Evolutionary conservation across 2,888 invertebrate genomes (phyloP), one percentile per base, ranked within the genome.

Genomic region (Sylvicola fuscatus): DNA sequence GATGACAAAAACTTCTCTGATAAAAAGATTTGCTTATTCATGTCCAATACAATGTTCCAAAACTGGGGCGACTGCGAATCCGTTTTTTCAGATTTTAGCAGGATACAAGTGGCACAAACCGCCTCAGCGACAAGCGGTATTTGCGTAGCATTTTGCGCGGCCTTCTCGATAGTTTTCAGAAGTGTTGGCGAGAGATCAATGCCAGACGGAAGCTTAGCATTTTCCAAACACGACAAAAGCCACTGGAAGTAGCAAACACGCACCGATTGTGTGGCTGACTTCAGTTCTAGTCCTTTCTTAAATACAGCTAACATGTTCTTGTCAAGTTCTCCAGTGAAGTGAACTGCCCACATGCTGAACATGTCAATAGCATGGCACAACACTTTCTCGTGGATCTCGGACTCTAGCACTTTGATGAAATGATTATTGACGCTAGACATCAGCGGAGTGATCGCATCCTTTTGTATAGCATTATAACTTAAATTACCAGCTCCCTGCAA

Each of bases 331-430:
- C 61, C 66, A 2, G 60, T 59, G 42, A 78, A 70, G 49, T 74
- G 71, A 12, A 55, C 49, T 34, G 77, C 71, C 93, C 92, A 93
- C 15, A 72, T 54, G 6, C 75, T 67, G 56, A 90, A 68, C 70
- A 79, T 77, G 47, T 83, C 76, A 15, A 92, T 61, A 6, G 82
- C 76, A 45, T 73, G 75, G 41, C 81, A 72, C 36, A 92, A 59
- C 2, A 86, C 89, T 49, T 84, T 84, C 58, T 95, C 93, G 54
- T 93, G 90, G 26, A 84, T 83, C 67, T 95, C 93, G 34, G 69
- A 66, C 49, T 84, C 83, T 30, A 93, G 61, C 30, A 83, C 72
- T 52, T 80, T 79, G 16, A 78, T 62, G 51, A 83, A 76, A 46
- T 76, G 68, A 28, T 70, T 64, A 2, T 68, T 61, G 3, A 74